A percentile compares a stretch with the other conserved stretches of the same genome.
These are phyloP conservation scores for Channallabes apus DNA, from an alignment of 2,797 vertebrate genomes.

Conservation along the genomic window DNA sequence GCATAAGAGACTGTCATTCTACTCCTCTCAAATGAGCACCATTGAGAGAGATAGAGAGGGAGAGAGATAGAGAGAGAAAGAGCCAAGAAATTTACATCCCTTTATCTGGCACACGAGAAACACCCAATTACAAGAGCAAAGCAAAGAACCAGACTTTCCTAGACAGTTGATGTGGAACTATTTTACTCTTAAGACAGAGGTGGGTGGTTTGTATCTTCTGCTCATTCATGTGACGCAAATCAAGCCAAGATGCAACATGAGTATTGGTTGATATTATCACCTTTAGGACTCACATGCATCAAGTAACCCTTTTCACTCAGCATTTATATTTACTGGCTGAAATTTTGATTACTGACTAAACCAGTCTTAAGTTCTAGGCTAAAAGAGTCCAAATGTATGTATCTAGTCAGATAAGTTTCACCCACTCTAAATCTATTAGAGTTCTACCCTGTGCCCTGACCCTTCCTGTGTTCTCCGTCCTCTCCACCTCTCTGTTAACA, in stretches of 20 bases:
- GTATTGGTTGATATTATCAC: not conserved
- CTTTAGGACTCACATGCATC: constrained; percentile 19
- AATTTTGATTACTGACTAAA: constrained; percentile 10
- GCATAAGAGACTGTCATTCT: constrained; percentile 70
- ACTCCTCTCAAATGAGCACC: constrained; percentile 74
- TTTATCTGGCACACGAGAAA: constrained; percentile 54
- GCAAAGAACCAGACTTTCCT: constrained; percentile 41
- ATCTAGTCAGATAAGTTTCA: constrained; percentile 21
- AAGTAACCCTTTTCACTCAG: constrained; percentile 19
- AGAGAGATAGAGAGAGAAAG: constrained; percentile 40
- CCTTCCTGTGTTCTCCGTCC: constrained; percentile 53
- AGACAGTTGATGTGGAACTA: constrained; percentile 36
- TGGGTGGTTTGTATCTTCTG: constrained; percentile 18
- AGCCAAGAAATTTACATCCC: constrained; percentile 57
- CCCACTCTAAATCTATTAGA: constrained; percentile 51
- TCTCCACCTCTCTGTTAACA: constrained; percentile 71
- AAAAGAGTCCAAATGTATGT: not conserved
- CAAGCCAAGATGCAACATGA: constrained; percentile 1
- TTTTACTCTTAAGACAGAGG: constrained; percentile 36
- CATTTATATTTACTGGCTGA: not conserved
- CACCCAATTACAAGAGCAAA: constrained; percentile 58
- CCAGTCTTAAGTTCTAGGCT: not conserved
- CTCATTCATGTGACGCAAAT: constrained; percentile 16
- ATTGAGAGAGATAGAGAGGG: constrained; percentile 59
- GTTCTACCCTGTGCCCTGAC: constrained; percentile 75